Evolutionary conservation across 1,140 invertebrate species (phyloP).

Genomic region (Paraescarpia echinospica): DNA sequence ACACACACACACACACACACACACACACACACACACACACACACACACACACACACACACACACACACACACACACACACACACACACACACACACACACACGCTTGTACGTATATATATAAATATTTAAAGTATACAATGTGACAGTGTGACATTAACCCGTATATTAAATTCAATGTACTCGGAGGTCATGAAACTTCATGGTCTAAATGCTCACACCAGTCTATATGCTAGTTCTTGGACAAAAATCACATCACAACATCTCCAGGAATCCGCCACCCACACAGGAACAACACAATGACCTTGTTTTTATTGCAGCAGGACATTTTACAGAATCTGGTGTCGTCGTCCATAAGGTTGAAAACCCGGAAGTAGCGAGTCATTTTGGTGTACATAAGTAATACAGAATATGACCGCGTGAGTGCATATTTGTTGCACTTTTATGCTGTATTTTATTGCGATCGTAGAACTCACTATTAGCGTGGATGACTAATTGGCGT

Average conservation of each 20-base stretch:
- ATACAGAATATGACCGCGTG: not conserved
- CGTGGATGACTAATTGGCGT: not conserved
- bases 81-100: no score
- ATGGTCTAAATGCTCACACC: not conserved
- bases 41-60: no score
- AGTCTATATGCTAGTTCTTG: not conserved
- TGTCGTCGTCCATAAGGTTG: not conserved
- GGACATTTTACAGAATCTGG: not conserved
- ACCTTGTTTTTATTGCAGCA: not conserved
- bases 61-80: no score
- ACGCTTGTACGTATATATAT: not conserved
- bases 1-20: no score
- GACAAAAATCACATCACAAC: not conserved
- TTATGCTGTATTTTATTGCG: not conserved
- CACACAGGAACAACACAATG: not conserved
- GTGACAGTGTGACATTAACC: not conserved
- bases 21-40: no score
- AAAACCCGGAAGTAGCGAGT: not conserved
- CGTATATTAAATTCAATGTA: not conserved
- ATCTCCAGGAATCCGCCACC: not conserved
- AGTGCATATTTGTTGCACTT: not conserved
- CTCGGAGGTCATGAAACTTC: not conserved
- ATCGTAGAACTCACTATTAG: not conserved
- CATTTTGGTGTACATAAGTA: not conserved
- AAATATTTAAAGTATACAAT: not conserved